phyloP scores from a whole-genome alignment of 1,140 invertebrate genomes.

The Teleogryllus occipitalis region DNA sequence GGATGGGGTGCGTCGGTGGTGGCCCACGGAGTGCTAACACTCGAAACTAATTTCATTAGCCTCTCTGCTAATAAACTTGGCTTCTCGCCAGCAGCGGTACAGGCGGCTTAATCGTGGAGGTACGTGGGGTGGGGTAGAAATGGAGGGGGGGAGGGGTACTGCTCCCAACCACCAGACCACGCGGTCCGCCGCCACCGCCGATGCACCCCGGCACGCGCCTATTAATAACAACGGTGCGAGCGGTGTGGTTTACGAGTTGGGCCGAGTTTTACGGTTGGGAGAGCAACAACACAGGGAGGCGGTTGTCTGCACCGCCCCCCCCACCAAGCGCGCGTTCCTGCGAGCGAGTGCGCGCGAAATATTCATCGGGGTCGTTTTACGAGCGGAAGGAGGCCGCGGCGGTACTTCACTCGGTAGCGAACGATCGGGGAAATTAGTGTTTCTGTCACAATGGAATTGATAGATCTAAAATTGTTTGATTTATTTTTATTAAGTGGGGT shows the following conservation, averaged over 20 bases:
- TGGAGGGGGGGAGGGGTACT: background rate
- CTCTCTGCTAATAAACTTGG: background rate
- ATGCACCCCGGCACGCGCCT: background rate
- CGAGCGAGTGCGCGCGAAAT: background rate
- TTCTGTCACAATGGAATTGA: too few species aligned
- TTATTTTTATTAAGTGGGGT: too few species aligned
- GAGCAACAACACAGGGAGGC: background rate
- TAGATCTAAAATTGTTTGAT: too few species aligned
- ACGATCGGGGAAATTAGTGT: too few species aligned
- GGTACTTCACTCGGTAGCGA: too few species aligned
- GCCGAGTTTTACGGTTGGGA: background rate
- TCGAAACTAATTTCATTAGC: conserved; percentile 1
- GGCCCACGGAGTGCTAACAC: background rate
- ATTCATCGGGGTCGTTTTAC: background rate
- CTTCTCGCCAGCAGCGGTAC: background rate
- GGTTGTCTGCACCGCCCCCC: too few species aligned
- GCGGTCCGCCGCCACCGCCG: too few species aligned
- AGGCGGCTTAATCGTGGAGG: background rate
- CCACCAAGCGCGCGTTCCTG: too few species aligned
- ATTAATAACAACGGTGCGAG: background rate
- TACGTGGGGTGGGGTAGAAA: background rate
- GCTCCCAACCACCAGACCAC: background rate
- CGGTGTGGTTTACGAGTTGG: background rate
- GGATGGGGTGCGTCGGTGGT: background rate
- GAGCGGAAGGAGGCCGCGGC: too few species aligned